These are phyloP conservation scores for Enteromius afrohamiltoni DNA, from an alignment of 2,797 vertebrate genomes.

Conservation along the genomic window DNA sequence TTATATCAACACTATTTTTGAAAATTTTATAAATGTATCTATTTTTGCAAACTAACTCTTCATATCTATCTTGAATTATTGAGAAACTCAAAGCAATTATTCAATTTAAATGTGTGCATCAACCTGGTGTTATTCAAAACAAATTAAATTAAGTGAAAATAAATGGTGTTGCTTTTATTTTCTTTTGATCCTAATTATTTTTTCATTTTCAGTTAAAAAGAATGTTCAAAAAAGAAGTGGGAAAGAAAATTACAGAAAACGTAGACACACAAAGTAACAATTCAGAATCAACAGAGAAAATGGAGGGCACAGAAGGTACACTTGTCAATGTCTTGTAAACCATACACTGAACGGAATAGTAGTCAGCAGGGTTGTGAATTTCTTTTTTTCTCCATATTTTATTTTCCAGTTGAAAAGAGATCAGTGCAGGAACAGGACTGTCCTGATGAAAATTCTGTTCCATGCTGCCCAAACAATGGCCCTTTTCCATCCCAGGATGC, in stretches of 20 bases:
- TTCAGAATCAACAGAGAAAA: slow-evolving; percentile 71
- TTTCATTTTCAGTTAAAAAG: slow-evolving; percentile 82
- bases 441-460: slow-evolving; percentile 64
- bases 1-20: neutral
- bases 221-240: slow-evolving; percentile 90
- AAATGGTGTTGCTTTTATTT: neutral
- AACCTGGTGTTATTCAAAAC: neutral
- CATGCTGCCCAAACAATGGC: slow-evolving; percentile 71
- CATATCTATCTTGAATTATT: neutral
- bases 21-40: too few relatives aligned
- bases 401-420: slow-evolving; percentile 72
- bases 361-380: neutral
- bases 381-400: neutral
- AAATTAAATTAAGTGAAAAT: neutral
- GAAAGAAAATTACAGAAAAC: slow-evolving; percentile 86
- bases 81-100: neutral
- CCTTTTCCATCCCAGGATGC: slow-evolving; percentile 65
- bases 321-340: slow-evolving; percentile 1
- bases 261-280: slow-evolving; percentile 76
- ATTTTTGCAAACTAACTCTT: too few relatives aligned
- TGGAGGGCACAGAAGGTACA: slow-evolving; percentile 51
- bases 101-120: neutral
- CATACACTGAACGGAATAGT: neutral
- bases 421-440: slow-evolving; percentile 61
- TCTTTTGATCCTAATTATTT: neutral